These are phyloP conservation scores for Amiota communis DNA, from an alignment of 2,888 invertebrate species.

Conservation along the genomic window DNA sequence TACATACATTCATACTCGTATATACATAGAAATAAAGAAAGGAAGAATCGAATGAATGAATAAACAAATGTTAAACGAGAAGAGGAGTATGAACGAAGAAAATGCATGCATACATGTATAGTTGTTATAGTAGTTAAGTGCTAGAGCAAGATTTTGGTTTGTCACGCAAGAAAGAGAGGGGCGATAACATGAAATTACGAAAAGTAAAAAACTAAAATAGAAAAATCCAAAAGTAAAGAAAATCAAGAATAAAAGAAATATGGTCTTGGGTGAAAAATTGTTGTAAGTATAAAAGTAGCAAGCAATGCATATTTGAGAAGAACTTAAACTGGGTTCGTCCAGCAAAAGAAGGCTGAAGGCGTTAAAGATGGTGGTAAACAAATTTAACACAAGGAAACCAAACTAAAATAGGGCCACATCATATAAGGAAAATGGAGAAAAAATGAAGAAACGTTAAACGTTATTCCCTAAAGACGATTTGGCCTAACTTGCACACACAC, in stretches of 20 bases:
- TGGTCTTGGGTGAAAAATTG: no score
- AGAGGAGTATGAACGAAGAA: neutral
- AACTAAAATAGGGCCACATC: neutral
- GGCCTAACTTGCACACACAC: neutral
- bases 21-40: no score
- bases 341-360: neutral
- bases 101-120: neutral
- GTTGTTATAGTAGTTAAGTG: conserved; percentile 24
- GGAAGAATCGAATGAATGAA: no score
- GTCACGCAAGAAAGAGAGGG: conserved; percentile 16
- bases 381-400: neutral
- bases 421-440: neutral
- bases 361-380: neutral
- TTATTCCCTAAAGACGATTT: neutral
- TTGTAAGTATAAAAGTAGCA: neutral
- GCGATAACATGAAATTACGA: neutral
- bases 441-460: neutral
- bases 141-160: conserved; percentile 23
- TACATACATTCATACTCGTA: neutral
- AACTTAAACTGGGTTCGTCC: neutral
- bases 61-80: neutral
- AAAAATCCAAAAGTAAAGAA: neutral
- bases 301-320: conserved; percentile 18
- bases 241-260: neutral
- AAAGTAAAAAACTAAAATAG: neutral